phyloP scores from a whole-genome alignment of 2,797 vertebrate genomes.

The Anabacerthia variegaticeps region DNA sequence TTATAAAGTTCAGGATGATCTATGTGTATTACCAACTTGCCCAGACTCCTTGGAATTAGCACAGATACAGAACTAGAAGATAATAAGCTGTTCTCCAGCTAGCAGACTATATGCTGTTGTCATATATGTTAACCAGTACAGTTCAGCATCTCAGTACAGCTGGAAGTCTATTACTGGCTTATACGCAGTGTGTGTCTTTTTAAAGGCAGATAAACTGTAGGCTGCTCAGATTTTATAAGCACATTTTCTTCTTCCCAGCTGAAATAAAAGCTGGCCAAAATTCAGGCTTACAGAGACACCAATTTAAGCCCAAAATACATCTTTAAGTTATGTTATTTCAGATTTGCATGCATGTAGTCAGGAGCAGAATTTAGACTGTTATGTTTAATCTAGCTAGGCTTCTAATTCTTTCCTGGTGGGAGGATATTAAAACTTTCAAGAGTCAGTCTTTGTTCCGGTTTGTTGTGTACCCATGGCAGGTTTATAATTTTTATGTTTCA shows the following conservation, averaged over 20 bases:
- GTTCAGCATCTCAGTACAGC: background rate
- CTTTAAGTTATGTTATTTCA: constrained; percentile 13
- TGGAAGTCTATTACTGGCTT: constrained; percentile 18
- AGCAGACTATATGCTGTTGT: background rate
- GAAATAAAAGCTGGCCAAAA: constrained; percentile 31
- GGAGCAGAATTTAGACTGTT: constrained; percentile 28
- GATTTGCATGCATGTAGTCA: constrained; percentile 27
- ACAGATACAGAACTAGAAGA: background rate
- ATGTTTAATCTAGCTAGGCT: constrained; percentile 1
- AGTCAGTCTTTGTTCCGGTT: background rate
- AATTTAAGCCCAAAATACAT: background rate
- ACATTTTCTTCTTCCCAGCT: constrained; percentile 27
- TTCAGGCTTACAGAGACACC: background rate
- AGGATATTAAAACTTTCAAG: constrained; percentile 27
- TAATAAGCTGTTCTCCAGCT: background rate
- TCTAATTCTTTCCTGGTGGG: constrained; percentile 39
- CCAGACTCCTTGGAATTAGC: background rate
- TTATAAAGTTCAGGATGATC: background rate
- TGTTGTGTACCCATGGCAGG: constrained; percentile 3
- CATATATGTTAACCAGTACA: background rate
- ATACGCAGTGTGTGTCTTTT: background rate
- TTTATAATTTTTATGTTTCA: constrained; percentile 47
- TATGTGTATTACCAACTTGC: background rate
- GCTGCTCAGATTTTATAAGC: constrained; percentile 38
- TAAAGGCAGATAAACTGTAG: constrained; percentile 21